These are phyloP conservation scores for Zoroaster sp. DNA, from an alignment of 53 echinoderm and acorn worm species.

Conservation along the genomic window DNA sequence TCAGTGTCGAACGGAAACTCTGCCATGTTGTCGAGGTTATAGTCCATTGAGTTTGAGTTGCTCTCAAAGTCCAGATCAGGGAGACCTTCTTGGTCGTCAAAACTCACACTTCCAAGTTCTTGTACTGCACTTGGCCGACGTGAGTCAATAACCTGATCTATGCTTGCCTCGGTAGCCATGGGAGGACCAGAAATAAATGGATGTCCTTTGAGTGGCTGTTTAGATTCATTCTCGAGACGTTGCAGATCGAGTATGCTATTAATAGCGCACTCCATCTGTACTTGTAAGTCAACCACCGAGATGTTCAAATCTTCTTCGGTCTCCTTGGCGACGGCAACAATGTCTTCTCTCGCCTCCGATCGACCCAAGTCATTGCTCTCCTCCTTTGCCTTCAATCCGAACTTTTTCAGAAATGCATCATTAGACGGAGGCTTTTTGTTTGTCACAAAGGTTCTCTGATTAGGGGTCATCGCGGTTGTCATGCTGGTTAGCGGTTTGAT, in stretches of 20 bases:
- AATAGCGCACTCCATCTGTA: slow-evolving; percentile 91
- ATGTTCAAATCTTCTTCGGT: background rate
- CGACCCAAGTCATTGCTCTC: background rate
- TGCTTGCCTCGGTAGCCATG: background rate
- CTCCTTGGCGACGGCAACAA: background rate
- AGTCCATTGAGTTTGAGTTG: slow-evolving; percentile 27
- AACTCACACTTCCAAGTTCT: background rate
- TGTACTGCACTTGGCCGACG: background rate
- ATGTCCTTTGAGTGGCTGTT: background rate
- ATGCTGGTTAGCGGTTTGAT: background rate
- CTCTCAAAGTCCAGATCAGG: slow-evolving; percentile 8
- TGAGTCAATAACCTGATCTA: background rate
- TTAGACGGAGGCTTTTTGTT: background rate
- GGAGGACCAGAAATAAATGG: background rate
- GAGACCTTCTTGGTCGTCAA: background rate
- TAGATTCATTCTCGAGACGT: background rate
- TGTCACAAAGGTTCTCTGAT: background rate
- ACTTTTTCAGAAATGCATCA: background rate
- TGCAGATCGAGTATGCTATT: slow-evolving; percentile 91
- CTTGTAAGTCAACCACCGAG: slow-evolving; percentile 66
- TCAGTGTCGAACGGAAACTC: slow-evolving; percentile 33
- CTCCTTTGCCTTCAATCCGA: background rate
- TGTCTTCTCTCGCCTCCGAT: background rate
- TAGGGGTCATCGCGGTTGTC: background rate
- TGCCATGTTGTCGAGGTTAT: background rate